Base-by-base conservation (phyloP, 2,888 invertebrate species). In the Drosophila buzzatii region DNA sequence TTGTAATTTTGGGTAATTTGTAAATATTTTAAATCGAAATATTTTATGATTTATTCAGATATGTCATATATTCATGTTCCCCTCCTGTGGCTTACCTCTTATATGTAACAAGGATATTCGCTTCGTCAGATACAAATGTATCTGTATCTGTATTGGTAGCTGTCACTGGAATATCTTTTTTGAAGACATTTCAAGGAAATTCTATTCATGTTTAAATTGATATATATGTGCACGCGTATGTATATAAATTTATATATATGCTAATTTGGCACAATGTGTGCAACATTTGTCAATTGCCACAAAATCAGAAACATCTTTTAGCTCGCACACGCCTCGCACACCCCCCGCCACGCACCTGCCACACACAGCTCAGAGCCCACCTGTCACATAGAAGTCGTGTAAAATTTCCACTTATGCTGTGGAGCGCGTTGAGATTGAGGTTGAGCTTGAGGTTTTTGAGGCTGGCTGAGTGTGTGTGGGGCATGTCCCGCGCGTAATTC, bases 261-360 rank as follows among this genome's bases (percentile, higher is more conserved):
- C 70, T 75, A 83, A 86, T 86, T 85, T 71, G 49, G 55, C 51
- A 27, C 69, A 56, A 44, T 70, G 66, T 71, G 84, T 78, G 78
- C 73, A 83, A 70, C 89, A 83, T 80, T 89, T 89, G 86, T 80
- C 81, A 85, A 87, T 81, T 87, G 88, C 73, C 79, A 27, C 39
- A 74, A 81, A 84, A 83, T 89, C 81, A 63, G 78, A 81, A 86
- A 76, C 78, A 81, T 81, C 69, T 72, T 80, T 64, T 45, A 49
- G 44, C 41, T 42, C 51, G 60, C 60, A 58, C 16, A 10, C 31
- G 27, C 31, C 37, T 20, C 8, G 18, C 9, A 51, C 16, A 9
- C 31, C 8, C 27, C 33, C 18, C 10, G 12, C 23, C 45, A 10
- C 20, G 16, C 37, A 23, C 41, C 27, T 56, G 64, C 64, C 27